phyloP scores from a whole-genome alignment of 30 jellyfish, hydroid and myxozoan species.

The Mastigias papua region DNA sequence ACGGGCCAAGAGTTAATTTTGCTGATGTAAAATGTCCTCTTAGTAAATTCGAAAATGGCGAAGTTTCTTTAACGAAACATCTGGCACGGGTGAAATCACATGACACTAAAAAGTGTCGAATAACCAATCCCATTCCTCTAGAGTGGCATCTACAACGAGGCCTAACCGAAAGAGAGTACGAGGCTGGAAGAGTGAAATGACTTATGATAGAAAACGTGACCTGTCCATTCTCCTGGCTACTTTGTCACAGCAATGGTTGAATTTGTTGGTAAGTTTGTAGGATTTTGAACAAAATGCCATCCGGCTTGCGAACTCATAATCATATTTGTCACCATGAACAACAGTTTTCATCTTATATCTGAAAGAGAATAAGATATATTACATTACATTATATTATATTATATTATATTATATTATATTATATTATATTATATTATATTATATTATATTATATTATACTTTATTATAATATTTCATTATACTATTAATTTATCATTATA shows the following conservation, averaged over 20 bases:
- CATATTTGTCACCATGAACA: slow-evolving; percentile 68
- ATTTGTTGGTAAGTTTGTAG: slow-evolving; percentile 35
- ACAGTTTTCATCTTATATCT: slow-evolving; percentile 63
- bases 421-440: too few species aligned
- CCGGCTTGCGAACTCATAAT: slow-evolving; percentile 51
- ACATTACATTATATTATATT: too few species aligned
- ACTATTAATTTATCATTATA: too few species aligned
- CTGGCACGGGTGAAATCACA: not conserved
- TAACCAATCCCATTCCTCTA: not conserved
- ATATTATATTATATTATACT: too few species aligned
- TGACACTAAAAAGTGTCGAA: not conserved
- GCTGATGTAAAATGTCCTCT: not conserved
- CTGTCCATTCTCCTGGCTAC: slow-evolving; percentile 66
- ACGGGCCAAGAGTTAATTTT: too few species aligned
- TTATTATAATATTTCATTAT: too few species aligned
- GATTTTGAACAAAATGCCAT: slow-evolving; percentile 68
- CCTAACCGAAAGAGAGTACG: not conserved
- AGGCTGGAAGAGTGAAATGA: not conserved
- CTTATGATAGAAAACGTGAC: not conserved
- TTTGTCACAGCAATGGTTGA: slow-evolving; percentile 72
- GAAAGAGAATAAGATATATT: not conserved
- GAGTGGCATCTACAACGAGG: not conserved
- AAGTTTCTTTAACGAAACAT: not conserved
- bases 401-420: too few species aligned
- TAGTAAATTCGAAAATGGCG: not conserved